A percentile compares a stretch with the other conserved stretches of the same genome.
These are phyloP conservation scores for Resseliella maxima DNA, from an alignment of 2,888 invertebrate genomes.

Conservation along the genomic window DNA sequence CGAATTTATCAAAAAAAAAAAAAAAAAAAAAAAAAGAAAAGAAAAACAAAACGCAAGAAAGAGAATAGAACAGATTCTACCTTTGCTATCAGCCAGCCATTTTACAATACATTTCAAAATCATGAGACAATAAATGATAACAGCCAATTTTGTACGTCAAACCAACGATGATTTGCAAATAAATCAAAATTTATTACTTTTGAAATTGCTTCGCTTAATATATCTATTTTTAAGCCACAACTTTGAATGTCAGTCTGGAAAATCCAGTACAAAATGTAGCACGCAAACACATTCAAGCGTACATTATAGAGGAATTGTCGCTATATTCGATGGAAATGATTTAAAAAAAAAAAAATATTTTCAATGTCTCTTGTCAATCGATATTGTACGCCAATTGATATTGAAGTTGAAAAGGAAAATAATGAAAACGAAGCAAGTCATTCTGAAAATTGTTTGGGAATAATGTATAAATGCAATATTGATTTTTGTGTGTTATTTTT, in stretches of 20 bases:
- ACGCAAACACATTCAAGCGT: no score
- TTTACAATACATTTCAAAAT: background rate
- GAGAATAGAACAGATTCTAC: background rate
- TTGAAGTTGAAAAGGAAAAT: background rate
- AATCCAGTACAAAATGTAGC: no score
- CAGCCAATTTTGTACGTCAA: background rate
- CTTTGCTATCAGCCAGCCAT: background rate
- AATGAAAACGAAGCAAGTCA: background rate
- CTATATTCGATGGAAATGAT: no score
- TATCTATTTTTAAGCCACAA: background rate
- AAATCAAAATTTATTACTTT: constrained; percentile 1
- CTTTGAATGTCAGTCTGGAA: background rate
- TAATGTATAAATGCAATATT: background rate
- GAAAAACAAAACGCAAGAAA: background rate
- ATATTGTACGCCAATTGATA: background rate
- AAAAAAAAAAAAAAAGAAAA: background rate
- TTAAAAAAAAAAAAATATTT: background rate
- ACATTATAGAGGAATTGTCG: no score
- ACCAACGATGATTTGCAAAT: constrained; percentile 29
- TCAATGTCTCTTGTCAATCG: constrained; percentile 4
- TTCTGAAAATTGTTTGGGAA: background rate
- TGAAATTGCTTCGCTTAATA: background rate
- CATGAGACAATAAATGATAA: constrained; percentile 1
- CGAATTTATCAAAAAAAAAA: background rate
- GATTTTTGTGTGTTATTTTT: background rate